Percentiles rank a stretch among this genome's conserved stretches.
phyloP scores from a whole-genome alignment of 2,113 vertebrate genomes.

The Aldabrachelys gigantea region DNA sequence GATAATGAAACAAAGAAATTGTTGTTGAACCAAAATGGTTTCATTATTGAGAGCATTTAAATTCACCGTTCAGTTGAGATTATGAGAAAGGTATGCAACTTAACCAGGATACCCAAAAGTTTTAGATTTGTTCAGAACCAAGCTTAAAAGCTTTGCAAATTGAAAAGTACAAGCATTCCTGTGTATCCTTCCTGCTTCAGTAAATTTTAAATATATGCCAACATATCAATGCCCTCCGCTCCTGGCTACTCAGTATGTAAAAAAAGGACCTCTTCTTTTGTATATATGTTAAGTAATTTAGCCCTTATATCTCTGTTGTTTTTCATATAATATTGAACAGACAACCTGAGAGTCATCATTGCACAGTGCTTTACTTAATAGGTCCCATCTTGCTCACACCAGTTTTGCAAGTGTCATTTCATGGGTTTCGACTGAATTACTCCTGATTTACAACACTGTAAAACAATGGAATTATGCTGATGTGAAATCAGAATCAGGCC shows the following conservation, averaged over 20 bases:
- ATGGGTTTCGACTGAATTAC: background rate
- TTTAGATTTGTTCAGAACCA: background rate
- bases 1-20: background rate
- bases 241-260: background rate
- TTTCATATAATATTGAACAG: background rate
- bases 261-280: background rate
- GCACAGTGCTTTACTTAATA: background rate
- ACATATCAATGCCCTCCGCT: background rate
- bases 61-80: background rate
- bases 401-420: background rate
- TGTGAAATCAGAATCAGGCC: fast-evolving
- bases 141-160: background rate
- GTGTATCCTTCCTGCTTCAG: background rate
- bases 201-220: background rate
- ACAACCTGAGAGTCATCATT: background rate
- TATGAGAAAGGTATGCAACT: background rate
- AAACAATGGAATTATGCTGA: background rate
- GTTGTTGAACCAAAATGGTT: background rate
- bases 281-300: background rate
- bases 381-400: too few species aligned
- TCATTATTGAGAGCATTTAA: background rate
- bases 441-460: background rate
- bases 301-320: background rate
- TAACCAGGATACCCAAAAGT: background rate
- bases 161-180: background rate